phyloP scores from a whole-genome alignment of 2,113 vertebrate species.

The Neolamprologus ventralis region DNA sequence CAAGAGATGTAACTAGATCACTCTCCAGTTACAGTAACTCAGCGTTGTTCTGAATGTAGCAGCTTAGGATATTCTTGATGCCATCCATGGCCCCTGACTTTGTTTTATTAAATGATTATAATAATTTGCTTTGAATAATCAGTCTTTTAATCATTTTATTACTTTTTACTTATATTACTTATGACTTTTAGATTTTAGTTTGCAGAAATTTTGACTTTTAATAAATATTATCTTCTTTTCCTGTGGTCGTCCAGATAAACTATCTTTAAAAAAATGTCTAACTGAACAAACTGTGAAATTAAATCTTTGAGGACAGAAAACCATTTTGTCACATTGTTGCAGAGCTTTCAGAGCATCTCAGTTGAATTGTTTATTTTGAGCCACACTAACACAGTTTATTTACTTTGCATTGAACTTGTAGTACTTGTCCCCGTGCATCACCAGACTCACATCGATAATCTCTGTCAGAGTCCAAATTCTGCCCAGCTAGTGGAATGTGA shows the following conservation, averaged over 20 bases:
- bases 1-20: not conserved
- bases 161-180: not conserved
- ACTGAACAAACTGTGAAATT: not conserved
- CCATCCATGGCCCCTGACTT: not conserved
- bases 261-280: not conserved
- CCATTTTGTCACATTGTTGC: not conserved
- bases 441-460: not conserved
- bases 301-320: not conserved
- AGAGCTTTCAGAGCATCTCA: not conserved
- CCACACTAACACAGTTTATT: not conserved
- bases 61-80: not conserved
- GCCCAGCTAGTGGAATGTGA: not conserved
- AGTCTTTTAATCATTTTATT: not conserved
- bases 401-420: not conserved
- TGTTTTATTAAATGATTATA: not conserved
- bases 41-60: not conserved
- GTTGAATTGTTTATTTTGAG: not conserved
- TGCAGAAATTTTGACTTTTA: not conserved
- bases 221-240: not conserved
- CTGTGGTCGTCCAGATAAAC: not conserved
- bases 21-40: not conserved
- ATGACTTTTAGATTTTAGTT: not conserved
- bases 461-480: conserved; percentile 13
- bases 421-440: not conserved
- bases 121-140: not conserved